phyloP scores from a whole-genome alignment of 2,888 invertebrate species.

The Catonia carolina region DNA sequence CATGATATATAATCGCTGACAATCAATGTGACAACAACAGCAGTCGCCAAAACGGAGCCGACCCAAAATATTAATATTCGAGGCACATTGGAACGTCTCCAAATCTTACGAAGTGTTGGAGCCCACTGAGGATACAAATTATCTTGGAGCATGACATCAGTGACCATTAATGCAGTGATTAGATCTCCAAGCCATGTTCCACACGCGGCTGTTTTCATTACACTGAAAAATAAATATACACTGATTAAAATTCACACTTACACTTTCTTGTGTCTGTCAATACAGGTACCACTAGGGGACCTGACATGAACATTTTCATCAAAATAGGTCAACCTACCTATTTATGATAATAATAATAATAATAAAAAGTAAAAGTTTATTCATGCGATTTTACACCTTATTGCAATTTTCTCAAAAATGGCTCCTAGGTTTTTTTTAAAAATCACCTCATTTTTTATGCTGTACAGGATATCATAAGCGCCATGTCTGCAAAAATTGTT shows the following conservation, averaged over 20 bases:
- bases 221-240: conserved; percentile 31
- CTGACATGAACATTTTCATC: too few species aligned
- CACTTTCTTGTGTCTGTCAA: too few species aligned
- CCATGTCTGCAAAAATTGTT: too few species aligned
- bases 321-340: too few species aligned
- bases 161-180: conserved; percentile 49
- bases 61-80: conserved; percentile 48
- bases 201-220: conserved; percentile 48
- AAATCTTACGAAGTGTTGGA: conserved; percentile 36
- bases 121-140: conserved; percentile 47
- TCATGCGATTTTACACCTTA: too few species aligned
- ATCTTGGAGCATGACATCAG: conserved; percentile 50
- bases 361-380: background rate
- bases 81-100: conserved; percentile 42
- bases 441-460: too few species aligned
- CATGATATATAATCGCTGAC: conserved; percentile 46
- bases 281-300: too few species aligned
- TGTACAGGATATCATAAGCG: too few species aligned
- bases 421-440: too few species aligned
- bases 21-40: conserved; percentile 45
- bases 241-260: too few species aligned
- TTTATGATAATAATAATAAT: too few species aligned
- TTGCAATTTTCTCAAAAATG: too few species aligned
- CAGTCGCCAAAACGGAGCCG: conserved; percentile 41
- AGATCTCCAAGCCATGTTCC: conserved; percentile 49